Base-by-base conservation (phyloP, 2,797 vertebrate genomes). In the Lindbergichthys nudifrons region DNA sequence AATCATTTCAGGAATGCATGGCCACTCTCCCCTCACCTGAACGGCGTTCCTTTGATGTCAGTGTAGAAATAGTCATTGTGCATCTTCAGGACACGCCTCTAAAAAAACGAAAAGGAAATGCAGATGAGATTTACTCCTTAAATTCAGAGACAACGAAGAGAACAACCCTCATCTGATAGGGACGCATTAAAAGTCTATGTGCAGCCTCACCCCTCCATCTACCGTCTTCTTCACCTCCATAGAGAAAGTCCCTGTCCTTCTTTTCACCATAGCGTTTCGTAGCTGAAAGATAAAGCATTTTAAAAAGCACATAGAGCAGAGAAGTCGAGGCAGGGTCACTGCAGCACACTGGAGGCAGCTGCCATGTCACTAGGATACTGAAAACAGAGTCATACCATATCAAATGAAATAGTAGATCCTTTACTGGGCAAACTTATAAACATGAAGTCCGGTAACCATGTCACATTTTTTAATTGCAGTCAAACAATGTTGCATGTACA, bases 41-140 rank as follows among this genome's bases (percentile, higher is more conserved):
- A 99, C 11, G 98, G 97, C 73, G 98, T 99, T 73, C 98, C 98
- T 95, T 97, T 98, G 94, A 99, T 98, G 93, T 99, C 97, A 66
- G 97, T 99, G 77, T 97, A 99, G 95, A 96, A 99, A 94, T 99
- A 99, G 94, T 99, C 98, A 91, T 98, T 98, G 94, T 98, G 98
- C 98, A 99, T 97, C 88, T 96, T 97, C 89, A 99, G 94, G 73
- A 99, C 97, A 50, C 98, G 97, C 89, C 97, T 98, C 98, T 99
- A 92, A 86, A 94, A 70, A 46, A 75, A 70, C 66, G 52, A 61
- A 66, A 19, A 79, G 65, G 3, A 45, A 32, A 36, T 5, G 50
- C 39, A 32, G 54, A 54, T 59, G 41, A 84, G 51, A 85, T 75
- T 70, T 45, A 43, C 14, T 67, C 1, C 39, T 45, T 65, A 11